Evolutionary conservation across 2,797 vertebrate species (phyloP).

Genomic region (Acanthurus leucopareius): DNA sequence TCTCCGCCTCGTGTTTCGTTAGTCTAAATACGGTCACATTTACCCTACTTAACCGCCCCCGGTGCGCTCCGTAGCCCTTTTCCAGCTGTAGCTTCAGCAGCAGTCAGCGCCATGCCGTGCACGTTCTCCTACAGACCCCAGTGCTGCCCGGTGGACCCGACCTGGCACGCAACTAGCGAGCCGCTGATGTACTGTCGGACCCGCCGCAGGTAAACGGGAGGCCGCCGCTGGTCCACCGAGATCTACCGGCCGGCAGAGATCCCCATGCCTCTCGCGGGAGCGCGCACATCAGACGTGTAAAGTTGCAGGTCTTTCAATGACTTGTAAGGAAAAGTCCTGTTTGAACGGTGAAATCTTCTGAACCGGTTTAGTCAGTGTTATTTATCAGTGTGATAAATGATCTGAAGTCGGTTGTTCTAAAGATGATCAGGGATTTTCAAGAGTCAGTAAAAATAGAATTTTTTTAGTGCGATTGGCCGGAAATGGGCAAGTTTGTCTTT

Average conservation of each 20-base stretch:
- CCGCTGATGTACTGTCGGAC: slow-evolving; percentile 31
- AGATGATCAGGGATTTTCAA: too few relatives aligned
- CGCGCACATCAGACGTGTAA: background rate
- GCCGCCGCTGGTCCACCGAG: too few relatives aligned
- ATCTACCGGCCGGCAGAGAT: background rate
- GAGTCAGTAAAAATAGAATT: too few relatives aligned
- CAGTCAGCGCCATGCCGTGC: slow-evolving; percentile 67
- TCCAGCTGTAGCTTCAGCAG: slow-evolving; percentile 5
- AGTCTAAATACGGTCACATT: slow-evolving; percentile 62
- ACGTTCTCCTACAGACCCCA: slow-evolving; percentile 67
- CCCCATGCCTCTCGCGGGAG: background rate
- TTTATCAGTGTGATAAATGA: too few relatives aligned
- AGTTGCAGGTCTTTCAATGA: background rate
- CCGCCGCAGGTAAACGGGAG: slow-evolving; percentile 65
- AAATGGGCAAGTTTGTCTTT: too few relatives aligned
- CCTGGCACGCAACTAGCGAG: background rate
- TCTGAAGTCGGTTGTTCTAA: too few relatives aligned
- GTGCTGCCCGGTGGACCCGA: slow-evolving; percentile 44
- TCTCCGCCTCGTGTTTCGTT: slow-evolving; percentile 66
- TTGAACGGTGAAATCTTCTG: too few relatives aligned
- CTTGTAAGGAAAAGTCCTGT: too few relatives aligned
- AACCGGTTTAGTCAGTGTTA: too few relatives aligned
- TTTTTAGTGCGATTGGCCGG: too few relatives aligned
- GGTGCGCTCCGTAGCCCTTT: background rate
- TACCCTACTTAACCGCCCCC: background rate